phyloP scores from a whole-genome alignment of 2,888 invertebrate genomes.

The Ferdinandea cuprea region DNA sequence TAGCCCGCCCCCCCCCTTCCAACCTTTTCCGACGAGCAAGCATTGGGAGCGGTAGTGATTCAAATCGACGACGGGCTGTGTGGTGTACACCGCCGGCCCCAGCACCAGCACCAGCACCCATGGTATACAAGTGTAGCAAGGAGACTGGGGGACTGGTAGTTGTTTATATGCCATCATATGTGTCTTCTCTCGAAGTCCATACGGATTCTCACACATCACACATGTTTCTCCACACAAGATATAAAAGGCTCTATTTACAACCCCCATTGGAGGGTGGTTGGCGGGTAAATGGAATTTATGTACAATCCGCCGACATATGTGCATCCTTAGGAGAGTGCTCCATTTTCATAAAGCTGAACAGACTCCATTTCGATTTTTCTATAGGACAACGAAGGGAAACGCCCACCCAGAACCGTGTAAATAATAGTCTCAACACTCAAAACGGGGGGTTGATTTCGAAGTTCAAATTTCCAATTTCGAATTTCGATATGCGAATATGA shows the following conservation, averaged over 20 bases:
- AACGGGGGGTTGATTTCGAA: slow-evolving; percentile 47
- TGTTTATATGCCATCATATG: slow-evolving; percentile 83
- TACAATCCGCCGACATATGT: slow-evolving; percentile 78
- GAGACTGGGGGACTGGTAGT: slow-evolving; percentile 76
- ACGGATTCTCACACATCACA: slow-evolving; percentile 83
- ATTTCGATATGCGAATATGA: slow-evolving; percentile 59
- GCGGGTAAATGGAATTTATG: slow-evolving; percentile 68
- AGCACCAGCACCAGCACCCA: slow-evolving; percentile 24
- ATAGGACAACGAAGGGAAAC: slow-evolving; percentile 78
- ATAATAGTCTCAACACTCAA: slow-evolving; percentile 22
- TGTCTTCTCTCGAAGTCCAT: slow-evolving; percentile 81
- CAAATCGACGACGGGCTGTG: slow-evolving; percentile 23
- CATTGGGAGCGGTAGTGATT: slow-evolving; percentile 25
- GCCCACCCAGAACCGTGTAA: slow-evolving; percentile 39
- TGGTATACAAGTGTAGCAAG: slow-evolving; percentile 57
- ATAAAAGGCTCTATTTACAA: slow-evolving; percentile 72
- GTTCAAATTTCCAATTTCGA: slow-evolving; percentile 53
- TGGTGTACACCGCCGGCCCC: too few relatives aligned
- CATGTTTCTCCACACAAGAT: slow-evolving; percentile 80
- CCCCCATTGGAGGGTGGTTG: slow-evolving; percentile 73
- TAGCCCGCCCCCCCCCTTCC: slow-evolving; percentile 62
- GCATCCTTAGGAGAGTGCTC: slow-evolving; percentile 76
- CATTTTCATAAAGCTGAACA: slow-evolving; percentile 54
- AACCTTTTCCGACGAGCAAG: slow-evolving; percentile 37
- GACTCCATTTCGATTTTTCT: slow-evolving; percentile 82